Evolutionary conservation across 2,113 vertebrate genomes (phyloP), one percentile per base, ranked within the genome.

Genomic region (Saguinus imperator): DNA sequence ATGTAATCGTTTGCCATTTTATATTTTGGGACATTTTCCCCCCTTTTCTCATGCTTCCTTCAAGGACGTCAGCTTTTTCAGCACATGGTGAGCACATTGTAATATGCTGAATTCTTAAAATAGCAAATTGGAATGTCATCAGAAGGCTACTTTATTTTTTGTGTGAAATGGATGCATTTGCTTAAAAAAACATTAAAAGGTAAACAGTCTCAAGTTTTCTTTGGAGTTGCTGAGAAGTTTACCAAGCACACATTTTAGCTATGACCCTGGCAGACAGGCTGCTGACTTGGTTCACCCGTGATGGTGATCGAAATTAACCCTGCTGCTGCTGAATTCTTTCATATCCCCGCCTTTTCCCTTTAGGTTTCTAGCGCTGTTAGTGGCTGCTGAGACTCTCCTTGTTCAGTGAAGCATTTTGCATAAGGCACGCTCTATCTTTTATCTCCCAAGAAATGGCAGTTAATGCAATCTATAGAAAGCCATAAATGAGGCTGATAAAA

Each of bases 401-500:
- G 92, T 68, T 81, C 77, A 25, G 18, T 50, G 45, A 45, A 48
- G 13, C 57, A 0, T 64, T 98, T 96, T 97, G 58, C 85, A 92
- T 70, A 94, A 97, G 91, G 52, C 52, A 61, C 10, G 2, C 27
- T 91, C 96, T 95, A 87, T 97, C 89, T 94, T 95, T 93, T 14
- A 37, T 89, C 76, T 97, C 79, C 96, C 45, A 64, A 79, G 90
- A 93, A 96, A 95, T 80, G 89, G 57, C 88, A 77, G 72, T 61
- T 95, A 97, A 93, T 91, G 32, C 40, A 97, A 57, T 35, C 7
- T 80, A 17, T 70, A 94, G 92, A 87, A 97, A 95, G 73, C 58
- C 70, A 50, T 84, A 94, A 94, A 90, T 50, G 90, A 97, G 4
- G 48, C 95, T 95, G 70, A 73, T 98, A 91, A 97, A 97, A 97